These are phyloP conservation scores for Anguilla obscura DNA, from an alignment of 2,797 vertebrate genomes.

Conservation along the genomic window DNA sequence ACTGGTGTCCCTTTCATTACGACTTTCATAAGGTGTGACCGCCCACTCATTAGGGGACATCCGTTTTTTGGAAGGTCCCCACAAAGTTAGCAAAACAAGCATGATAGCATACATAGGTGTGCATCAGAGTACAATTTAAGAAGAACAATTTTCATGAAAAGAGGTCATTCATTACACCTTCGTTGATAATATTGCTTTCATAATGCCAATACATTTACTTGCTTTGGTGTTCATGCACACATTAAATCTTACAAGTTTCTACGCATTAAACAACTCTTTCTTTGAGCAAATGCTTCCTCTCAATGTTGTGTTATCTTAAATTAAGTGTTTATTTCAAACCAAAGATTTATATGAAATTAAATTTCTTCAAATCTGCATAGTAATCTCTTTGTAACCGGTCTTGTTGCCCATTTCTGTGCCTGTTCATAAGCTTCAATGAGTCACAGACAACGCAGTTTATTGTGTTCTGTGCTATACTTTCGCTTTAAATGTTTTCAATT, in stretches of 20 bases:
- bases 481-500: no score
- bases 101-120: neutral
- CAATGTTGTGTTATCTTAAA: neutral
- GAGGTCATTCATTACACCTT: neutral
- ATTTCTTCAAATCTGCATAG: neutral
- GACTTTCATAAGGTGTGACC: constrained; percentile 70
- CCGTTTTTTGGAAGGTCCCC: neutral
- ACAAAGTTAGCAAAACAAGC: neutral
- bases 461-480: neutral
- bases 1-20: constrained; percentile 65
- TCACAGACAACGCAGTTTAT: neutral
- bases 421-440: neutral
- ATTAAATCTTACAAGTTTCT: neutral
- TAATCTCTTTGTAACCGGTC: neutral
- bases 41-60: neutral
- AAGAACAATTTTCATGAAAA: neutral
- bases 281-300: neutral
- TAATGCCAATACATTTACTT: neutral
- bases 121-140: neutral
- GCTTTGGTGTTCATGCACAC: neutral
- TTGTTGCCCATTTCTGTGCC: neutral
- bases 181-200: neutral
- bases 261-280: neutral
- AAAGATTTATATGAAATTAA: neutral
- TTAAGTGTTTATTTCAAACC: neutral